Evolutionary conservation across 1,140 invertebrate species (phyloP).

Genomic region (Myzus persicae): DNA sequence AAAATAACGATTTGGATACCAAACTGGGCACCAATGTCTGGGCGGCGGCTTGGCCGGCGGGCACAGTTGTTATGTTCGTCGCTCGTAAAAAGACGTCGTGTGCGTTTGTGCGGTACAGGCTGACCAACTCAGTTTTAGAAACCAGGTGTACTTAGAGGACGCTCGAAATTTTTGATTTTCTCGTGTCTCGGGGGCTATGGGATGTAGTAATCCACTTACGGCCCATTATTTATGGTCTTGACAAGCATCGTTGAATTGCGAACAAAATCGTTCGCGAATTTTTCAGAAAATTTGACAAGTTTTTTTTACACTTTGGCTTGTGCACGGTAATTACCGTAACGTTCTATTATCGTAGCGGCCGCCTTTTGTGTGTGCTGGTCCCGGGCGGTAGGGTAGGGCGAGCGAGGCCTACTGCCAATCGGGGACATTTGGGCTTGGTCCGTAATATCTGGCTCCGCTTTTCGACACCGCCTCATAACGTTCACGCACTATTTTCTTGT

Average conservation of each 20-base stretch:
- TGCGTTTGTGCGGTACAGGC: not conserved
- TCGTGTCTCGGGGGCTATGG: not conserved
- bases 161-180: not conserved
- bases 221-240: not conserved
- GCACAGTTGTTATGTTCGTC: not conserved
- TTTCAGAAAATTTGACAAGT: not conserved
- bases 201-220: not conserved
- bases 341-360: slow-evolving; percentile 52
- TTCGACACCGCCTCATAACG: slow-evolving; percentile 55
- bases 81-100: not conserved
- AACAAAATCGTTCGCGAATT: not conserved
- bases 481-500: slow-evolving; percentile 13
- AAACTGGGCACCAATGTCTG: slow-evolving; percentile 31
- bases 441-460: slow-evolving; percentile 56
- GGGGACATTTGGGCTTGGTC: slow-evolving; percentile 57
- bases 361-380: slow-evolving; percentile 42
- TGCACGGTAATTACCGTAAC: slow-evolving; percentile 50
- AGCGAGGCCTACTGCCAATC: slow-evolving; percentile 57
- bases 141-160: not conserved
- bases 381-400: slow-evolving; percentile 57
- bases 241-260: not conserved
- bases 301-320: not conserved
- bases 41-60: not conserved
- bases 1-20: not conserved
- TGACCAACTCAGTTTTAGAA: slow-evolving; percentile 1